Evolutionary conservation across 2,113 vertebrate genomes (phyloP), one percentile per base, ranked within the genome.

Genomic region (Onychostoma macrolepis): DNA sequence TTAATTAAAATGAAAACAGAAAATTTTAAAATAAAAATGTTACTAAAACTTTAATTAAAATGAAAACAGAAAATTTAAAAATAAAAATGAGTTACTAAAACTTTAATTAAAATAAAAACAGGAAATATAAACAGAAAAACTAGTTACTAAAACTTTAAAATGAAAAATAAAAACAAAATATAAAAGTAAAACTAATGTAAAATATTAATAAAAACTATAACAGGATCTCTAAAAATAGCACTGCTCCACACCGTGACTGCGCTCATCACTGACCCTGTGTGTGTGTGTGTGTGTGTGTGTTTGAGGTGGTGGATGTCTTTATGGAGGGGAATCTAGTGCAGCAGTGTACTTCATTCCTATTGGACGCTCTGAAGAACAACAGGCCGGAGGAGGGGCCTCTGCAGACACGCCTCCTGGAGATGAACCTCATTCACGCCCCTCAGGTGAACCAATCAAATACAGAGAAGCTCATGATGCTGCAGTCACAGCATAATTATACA

Each of bases 271-370:
- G 13, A 30, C 53, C 53, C 56, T 26, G 1, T 36, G 17, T 71
- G 15, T 33, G 6, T 36, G 30, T 85, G 26, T 71, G 19, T 65
- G 2, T 58, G 11, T 80, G 41, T 85, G 56, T 89, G 8, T 89
- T 88, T 65, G 89, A 99, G 97, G 97, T 99, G 81, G 96, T 98
- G 63, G 97, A 98, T 82, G 95, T 99, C n/a, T 98, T 99, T 91
- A 97, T 98, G 97, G 97, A 99, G 93, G 96, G 96, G 81, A 98
- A 92, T 88, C 95, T 98, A 87, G 95, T 99, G 87, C 97, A 98
- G 94, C 97, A 98, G 87, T 98, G 97, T 89, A 98, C 97, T 0
- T 98, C 97, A 38, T 98, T 99, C 91, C 90, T 98, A 69, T 87
- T 99, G 92, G 97, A 98, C 88, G 96, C 96, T 53, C 90, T 99